These are phyloP conservation scores for Platerodrilus igneus DNA, from an alignment of 2,888 invertebrate species.

Conservation along the genomic window DNA sequence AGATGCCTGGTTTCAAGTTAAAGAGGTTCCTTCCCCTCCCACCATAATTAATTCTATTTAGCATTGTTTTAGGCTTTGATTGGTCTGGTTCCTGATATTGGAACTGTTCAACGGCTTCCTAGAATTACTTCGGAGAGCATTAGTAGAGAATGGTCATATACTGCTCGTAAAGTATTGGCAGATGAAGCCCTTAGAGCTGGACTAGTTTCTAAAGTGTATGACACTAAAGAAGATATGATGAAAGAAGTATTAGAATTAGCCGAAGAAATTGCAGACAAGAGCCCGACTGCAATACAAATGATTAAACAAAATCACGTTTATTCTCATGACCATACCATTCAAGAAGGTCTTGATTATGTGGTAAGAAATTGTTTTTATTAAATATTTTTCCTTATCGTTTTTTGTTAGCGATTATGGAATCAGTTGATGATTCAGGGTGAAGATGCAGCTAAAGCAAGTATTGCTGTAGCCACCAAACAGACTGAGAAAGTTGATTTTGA, in stretches of 20 bases:
- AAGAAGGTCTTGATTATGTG: constrained; percentile 85
- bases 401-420: no score
- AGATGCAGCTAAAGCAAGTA: no score
- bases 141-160: constrained; percentile 81
- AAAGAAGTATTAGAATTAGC: constrained; percentile 70
- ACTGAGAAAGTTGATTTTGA: no score
- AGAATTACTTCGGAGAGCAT: constrained; percentile 84
- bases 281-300: constrained; percentile 92
- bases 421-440: no score
- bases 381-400: no score
- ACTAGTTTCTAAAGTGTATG: constrained; percentile 72
- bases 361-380: constrained; percentile 69
- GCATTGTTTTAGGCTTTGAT: constrained; percentile 53
- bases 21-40: constrained; percentile 57
- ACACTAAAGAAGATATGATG: constrained; percentile 69
- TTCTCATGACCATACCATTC: constrained; percentile 80
- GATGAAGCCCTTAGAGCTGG: constrained; percentile 79
- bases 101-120: constrained; percentile 87
- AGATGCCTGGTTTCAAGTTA: constrained; percentile 89
- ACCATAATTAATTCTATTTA: neutral
- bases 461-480: no score
- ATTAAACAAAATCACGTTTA: constrained; percentile 81
- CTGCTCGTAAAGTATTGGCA: constrained; percentile 75
- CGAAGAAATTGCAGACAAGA: constrained; percentile 75
- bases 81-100: constrained; percentile 95